Evolutionary conservation across 2,797 vertebrate species (phyloP).

Genomic region (Enteromius thamalakanensis): DNA sequence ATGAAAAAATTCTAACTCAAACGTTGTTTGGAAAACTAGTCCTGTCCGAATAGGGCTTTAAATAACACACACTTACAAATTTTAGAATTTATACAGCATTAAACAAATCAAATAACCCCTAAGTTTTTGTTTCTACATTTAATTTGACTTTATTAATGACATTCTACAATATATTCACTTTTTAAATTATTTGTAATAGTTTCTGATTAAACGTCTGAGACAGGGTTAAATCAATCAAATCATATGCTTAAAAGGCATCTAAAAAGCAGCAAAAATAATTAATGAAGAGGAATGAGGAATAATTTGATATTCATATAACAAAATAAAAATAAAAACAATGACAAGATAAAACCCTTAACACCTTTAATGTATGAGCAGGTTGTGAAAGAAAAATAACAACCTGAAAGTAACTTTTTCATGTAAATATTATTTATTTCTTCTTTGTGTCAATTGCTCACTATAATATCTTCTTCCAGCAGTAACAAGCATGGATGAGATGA

Average conservation of each 20-base stretch:
- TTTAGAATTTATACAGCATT: background rate
- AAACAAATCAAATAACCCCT: background rate
- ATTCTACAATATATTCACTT: background rate
- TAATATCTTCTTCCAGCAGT: background rate
- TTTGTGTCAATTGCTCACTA: background rate
- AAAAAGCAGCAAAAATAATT: background rate
- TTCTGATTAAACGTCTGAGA: background rate
- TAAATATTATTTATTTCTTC: background rate
- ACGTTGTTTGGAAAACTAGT: no score
- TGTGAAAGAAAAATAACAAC: background rate
- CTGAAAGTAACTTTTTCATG: background rate
- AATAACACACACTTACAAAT: background rate
- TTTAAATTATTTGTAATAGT: background rate
- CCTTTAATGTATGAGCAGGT: background rate
- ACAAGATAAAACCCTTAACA: background rate
- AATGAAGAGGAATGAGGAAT: background rate
- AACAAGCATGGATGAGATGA: background rate
- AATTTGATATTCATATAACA: background rate
- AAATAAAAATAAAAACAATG: background rate
- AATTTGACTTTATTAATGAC: background rate
- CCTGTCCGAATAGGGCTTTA: no score
- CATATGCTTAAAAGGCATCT: background rate
- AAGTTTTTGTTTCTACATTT: background rate
- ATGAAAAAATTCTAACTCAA: no score
- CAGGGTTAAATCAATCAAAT: background rate